Evolutionary conservation across 2,113 vertebrate species (phyloP), one percentile per base, ranked within the genome.

Genomic region (Tauraco erythrolophus): DNA sequence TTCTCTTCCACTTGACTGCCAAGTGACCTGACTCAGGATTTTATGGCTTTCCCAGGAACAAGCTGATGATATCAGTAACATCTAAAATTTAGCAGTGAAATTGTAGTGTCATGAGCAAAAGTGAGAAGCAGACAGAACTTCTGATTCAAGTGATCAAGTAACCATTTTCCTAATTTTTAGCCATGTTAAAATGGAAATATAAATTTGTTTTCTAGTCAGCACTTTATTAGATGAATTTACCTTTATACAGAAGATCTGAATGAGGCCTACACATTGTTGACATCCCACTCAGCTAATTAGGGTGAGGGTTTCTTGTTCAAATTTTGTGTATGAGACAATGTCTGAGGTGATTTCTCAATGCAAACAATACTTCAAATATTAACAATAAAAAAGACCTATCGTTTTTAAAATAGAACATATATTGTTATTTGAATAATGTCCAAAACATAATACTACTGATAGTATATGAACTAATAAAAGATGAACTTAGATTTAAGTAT

Each of bases 1-100:
- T 92, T 91, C 66, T 87, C 92, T 86, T 96, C 84, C 91, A 91
- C 86, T 96, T 87, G 95, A 94, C 94, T 97, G 95, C 94, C 88
- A 92, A 96, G 91, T 94, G 91, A 96, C 92, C 88, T 89, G 96
- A 96, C 91, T 94, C 71, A 46, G 87, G 77, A 78, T 90, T 97
- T 94, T 91, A 96, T 57, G 80, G 88, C 65, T 89, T 95, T 93
- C 92, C 80, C 81, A 87, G 72, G 76, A 94, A 93, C 41, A 77
- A 92, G 41, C 65, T 69, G 69, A 85, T 83, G 62, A 46, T 72
- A 89, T 84, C 74, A 83, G 60, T 6, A 74, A 83, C 74, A 94
- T 78, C 41, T 70, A 86, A 93, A 93, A 74, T 18, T 65, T 37
- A 35, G 79, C 57, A 94, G 22, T 41, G 56, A 90, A 95, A 85